Percentiles rank a stretch among this genome's conserved stretches.
Evolutionary conservation across 2,888 invertebrate genomes (phyloP).

Genomic region (Agonum fuliginosum): DNA sequence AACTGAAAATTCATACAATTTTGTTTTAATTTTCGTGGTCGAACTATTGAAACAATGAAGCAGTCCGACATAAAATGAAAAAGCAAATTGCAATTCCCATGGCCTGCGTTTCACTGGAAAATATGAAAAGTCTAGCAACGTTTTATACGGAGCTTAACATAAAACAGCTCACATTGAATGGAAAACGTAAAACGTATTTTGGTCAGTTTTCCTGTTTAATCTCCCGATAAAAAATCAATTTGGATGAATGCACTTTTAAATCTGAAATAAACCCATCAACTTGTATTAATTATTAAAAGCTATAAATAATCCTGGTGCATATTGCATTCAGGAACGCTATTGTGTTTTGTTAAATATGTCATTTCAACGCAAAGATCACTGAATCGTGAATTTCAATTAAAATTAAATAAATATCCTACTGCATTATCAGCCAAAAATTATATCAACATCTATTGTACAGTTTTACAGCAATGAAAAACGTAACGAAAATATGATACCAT

Average conservation of each 20-base stretch:
- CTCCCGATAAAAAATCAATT: conserved; percentile 49
- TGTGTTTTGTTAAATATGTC: conserved; percentile 36
- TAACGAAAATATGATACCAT: no score
- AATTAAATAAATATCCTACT: conserved; percentile 34
- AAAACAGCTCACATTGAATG: neutral
- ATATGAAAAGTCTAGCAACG: neutral
- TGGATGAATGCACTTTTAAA: conserved; percentile 44
- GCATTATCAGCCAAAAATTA: no score
- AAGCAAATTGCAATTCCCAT: neutral
- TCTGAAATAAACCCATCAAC: conserved; percentile 41
- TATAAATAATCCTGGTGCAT: conserved; percentile 26
- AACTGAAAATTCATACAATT: neutral
- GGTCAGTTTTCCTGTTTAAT: conserved; percentile 30
- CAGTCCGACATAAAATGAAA: neutral
- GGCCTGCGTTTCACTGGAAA: neutral
- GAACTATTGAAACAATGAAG: neutral
- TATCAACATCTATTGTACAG: no score
- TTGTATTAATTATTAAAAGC: conserved; percentile 48
- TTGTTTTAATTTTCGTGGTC: no score
- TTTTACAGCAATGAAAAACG: no score
- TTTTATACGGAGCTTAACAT: conserved; percentile 5
- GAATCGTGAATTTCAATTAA: conserved; percentile 29
- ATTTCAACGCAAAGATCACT: conserved; percentile 31
- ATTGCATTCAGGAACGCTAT: conserved; percentile 17
- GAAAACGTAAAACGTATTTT: neutral